A percentile compares a stretch with the other conserved stretches of the same genome.
phyloP scores from a whole-genome alignment of 2,797 vertebrate species.

The Lepilemur ruficaudatus region DNA sequence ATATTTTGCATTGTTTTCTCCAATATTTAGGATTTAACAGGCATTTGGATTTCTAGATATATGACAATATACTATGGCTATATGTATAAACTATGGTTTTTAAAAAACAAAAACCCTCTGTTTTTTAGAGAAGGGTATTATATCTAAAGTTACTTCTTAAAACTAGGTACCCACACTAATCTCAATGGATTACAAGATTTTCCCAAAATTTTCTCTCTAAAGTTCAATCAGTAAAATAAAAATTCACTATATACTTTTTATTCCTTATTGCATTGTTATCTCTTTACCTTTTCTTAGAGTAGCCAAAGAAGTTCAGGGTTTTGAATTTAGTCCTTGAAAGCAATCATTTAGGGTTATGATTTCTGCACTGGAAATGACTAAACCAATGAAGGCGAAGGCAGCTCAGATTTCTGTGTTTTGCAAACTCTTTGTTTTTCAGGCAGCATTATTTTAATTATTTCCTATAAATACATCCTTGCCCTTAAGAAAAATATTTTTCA shows the following conservation, averaged over 20 bases:
- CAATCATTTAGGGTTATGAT: neutral
- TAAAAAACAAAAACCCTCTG: neutral
- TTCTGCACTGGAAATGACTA: slow-evolving; percentile 39
- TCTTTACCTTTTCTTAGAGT: slow-evolving; percentile 1
- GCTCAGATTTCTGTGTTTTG: neutral
- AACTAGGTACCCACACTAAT: neutral
- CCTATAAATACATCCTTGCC: slow-evolving; percentile 22
- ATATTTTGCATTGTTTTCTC: neutral
- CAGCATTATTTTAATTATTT: slow-evolving; percentile 56
- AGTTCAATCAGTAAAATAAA: slow-evolving; percentile 36
- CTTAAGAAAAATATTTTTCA: slow-evolving; percentile 59
- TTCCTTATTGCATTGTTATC: neutral
- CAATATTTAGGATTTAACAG: slow-evolving; percentile 18
- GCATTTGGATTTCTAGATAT: slow-evolving; percentile 16
- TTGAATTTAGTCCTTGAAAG: slow-evolving; percentile 27
- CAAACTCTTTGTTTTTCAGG: slow-evolving; percentile 52
- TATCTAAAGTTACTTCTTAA: slow-evolving; percentile 5
- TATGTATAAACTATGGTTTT: neutral
- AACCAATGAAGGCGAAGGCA: neutral
- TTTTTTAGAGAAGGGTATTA: neutral
- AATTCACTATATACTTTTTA: neutral
- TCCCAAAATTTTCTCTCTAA: neutral
- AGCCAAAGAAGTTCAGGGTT: neutral
- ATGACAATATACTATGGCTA: neutral
- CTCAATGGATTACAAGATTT: neutral